Base-by-base conservation (phyloP, 2,888 invertebrate species). In the Synergus gifuensis region DNA sequence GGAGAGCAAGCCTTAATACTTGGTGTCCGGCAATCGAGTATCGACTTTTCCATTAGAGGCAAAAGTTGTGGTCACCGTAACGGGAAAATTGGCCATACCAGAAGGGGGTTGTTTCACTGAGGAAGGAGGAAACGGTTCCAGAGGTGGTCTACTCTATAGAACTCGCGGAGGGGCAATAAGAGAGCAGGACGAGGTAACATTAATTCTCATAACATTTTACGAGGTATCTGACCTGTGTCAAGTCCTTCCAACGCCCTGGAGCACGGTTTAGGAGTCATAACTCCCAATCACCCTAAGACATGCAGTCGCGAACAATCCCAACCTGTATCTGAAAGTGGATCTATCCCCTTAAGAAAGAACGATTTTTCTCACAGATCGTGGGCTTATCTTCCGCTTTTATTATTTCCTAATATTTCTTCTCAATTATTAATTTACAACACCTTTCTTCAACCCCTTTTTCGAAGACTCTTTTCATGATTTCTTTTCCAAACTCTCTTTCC, bases 121-220 rank as follows among this genome's bases (percentile, higher is more conserved):
- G 81, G 78, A 83, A 78, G 78, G 58, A 73, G 79, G 81, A 82
- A 60, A 83, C 82, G 62, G 78, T 79, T 79, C 69, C 44, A 66
- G 76, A 78, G 81, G 81, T 82, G 80, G 58, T 54, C 22, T 18
- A 73, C 22, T 60, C 77, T 54, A 77, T 28, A 67, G 66, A 44
- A 62, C 62, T 18, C 18, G 67, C 46, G 69, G 22, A 46, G 77
- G 67, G 64, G 76, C 76, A 46, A 58, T n/a, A 76, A 80, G 82
- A 78, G 85, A 84, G 83, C 77, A 81, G 82, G 79, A 78, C 78
- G 82, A 85, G 86, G 87, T 83, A 83, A 88, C 91, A 91, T 92
- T 91, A 91, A 91, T 92, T 91, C 92, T 92, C 91, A 92, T 92
- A 92, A 92, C 91, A 90, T 92, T 91, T 92, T 91, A 91, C 90